A percentile compares a stretch with the other conserved stretches of the same genome.
phyloP scores from a whole-genome alignment of 2,113 vertebrate species.

The Oostethus manadensis region DNA sequence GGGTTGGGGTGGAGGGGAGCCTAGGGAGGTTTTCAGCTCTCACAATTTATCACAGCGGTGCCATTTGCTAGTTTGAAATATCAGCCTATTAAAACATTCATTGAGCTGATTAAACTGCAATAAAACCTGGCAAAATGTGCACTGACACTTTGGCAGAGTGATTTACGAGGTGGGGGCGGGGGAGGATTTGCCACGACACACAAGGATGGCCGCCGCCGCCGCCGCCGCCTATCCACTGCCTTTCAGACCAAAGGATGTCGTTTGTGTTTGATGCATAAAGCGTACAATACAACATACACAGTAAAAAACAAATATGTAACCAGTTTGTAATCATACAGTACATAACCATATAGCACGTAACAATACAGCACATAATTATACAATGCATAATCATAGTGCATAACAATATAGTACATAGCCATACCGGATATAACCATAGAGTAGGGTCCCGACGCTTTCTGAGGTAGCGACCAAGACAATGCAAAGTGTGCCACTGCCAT shows the following conservation, averaged over 20 bases:
- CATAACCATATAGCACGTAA: no score
- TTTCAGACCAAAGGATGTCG: not conserved
- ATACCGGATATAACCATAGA: no score
- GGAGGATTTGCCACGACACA: slow-evolving; percentile 16
- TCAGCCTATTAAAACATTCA: slow-evolving; percentile 71
- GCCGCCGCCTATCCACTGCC: no score
- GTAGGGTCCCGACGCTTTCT: no score
- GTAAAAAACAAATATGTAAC: no score
- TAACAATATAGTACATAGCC: no score
- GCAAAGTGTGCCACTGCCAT: no score
- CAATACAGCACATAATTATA: no score
- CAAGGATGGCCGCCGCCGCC: slow-evolving; percentile 46
- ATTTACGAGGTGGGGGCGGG: slow-evolving; percentile 46
- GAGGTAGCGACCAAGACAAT: no score
- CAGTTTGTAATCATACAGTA: no score
- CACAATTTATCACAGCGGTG: slow-evolving; percentile 57
- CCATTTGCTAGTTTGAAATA: slow-evolving; percentile 60
- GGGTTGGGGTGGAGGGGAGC: no score
- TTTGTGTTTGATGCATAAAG: not conserved
- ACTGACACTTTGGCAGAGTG: slow-evolving; percentile 56
- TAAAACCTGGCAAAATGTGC: slow-evolving; percentile 65
- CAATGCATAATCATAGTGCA: no score
- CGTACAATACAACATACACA: not conserved
- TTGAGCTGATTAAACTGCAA: slow-evolving; percentile 71
- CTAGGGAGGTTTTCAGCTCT: slow-evolving; percentile 10